Conservation (phyloP, 2,888 invertebrate species). For the Capitulum mitella region DNA sequence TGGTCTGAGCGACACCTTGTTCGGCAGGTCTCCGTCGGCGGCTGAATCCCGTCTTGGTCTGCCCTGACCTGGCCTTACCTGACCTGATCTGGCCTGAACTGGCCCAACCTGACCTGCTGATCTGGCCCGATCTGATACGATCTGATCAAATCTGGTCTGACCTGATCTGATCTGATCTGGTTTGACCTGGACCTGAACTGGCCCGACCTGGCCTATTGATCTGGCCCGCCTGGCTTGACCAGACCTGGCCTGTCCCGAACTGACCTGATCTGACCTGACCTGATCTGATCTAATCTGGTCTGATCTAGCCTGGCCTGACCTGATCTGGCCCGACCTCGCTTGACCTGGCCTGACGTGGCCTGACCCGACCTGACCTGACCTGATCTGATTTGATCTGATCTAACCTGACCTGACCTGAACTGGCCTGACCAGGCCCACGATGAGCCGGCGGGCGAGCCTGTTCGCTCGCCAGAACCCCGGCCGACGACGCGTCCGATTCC, state of each 20-base stretch:
- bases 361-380: neutral
- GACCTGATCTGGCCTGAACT: neutral
- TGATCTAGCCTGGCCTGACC: neutral
- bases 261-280: slow-evolving; percentile 13
- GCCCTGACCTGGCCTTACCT: neutral
- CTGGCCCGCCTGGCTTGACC: neutral
- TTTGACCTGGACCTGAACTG: neutral
- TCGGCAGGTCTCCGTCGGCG: too few species aligned
- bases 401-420: neutral
- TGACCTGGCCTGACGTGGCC: neutral
- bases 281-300: neutral
- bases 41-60: too few species aligned
- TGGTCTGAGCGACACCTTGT: too few species aligned
- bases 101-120: neutral
- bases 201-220: neutral
- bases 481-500: slow-evolving; percentile 29
- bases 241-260: neutral
- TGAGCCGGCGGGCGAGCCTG: slow-evolving; percentile 32
- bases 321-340: neutral
- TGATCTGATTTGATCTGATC: neutral
- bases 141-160: too few species aligned
- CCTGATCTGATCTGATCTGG: neutral
- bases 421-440: neutral
- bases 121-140: too few species aligned
- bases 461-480: slow-evolving; percentile 32